phyloP scores from a whole-genome alignment of 2,888 invertebrate species.

The Petrolisthes cinctipes region DNA sequence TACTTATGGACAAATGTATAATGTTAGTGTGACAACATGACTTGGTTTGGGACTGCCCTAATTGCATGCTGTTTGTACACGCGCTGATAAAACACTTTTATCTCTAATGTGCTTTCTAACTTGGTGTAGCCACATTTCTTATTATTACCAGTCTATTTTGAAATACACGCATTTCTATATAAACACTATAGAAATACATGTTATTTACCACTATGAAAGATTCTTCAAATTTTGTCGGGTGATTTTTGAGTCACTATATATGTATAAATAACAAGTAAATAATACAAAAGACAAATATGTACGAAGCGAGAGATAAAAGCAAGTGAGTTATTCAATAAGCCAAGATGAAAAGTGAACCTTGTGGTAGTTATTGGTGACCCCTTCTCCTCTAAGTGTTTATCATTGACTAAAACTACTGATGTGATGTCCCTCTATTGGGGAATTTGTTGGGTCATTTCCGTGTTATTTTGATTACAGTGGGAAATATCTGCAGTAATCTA shows the following conservation, averaged over 20 bases:
- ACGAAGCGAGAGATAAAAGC: too few species aligned
- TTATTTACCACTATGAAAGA: neutral
- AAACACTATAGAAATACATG: neutral
- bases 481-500: too few species aligned
- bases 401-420: too few species aligned
- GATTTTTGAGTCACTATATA: neutral
- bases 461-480: too few species aligned
- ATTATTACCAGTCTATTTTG: neutral
- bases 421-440: too few species aligned
- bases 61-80: neutral
- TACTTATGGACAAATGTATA: neutral
- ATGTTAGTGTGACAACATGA: neutral
- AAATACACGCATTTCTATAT: neutral
- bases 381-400: too few species aligned
- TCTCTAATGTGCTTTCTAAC: neutral
- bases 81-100: neutral
- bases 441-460: too few species aligned
- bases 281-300: too few species aligned
- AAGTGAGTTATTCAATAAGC: too few species aligned
- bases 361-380: too few species aligned
- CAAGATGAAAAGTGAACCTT: too few species aligned
- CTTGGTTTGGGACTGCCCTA: neutral
- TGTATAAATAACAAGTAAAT: neutral
- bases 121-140: neutral
- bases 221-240: slow-evolving; percentile 10